These are phyloP conservation scores for Ommatoiulus sabulosus DNA, from an alignment of 2,888 invertebrate genomes.

Conservation along the genomic window DNA sequence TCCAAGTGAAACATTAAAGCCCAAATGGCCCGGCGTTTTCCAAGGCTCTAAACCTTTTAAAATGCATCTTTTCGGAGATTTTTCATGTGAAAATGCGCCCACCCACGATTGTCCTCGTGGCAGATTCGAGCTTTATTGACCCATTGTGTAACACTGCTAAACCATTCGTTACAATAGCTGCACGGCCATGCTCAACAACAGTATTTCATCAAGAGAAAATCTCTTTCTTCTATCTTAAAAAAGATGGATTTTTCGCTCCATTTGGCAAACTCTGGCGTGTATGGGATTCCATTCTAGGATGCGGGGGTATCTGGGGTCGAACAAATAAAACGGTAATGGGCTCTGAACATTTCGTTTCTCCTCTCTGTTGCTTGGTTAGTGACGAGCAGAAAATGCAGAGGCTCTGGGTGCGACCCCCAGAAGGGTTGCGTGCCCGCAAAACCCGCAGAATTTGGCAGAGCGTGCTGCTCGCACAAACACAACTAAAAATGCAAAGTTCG, in stretches of 20 bases:
- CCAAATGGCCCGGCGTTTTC: not conserved
- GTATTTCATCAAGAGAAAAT: not conserved
- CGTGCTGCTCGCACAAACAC: not conserved
- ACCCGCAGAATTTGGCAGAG: not conserved
- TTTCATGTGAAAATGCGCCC: not conserved
- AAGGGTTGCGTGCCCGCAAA: not conserved
- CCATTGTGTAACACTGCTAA: not conserved
- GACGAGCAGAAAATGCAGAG: not conserved
- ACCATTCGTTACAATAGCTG: not conserved
- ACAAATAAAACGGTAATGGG: constrained; percentile 5
- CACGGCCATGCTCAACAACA: not conserved
- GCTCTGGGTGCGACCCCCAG: not conserved
- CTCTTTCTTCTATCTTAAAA: not conserved
- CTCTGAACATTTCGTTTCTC: not conserved
- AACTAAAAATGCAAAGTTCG: not conserved
- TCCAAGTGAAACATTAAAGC: not conserved
- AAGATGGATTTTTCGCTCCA: constrained; percentile 10
- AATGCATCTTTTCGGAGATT: not conserved
- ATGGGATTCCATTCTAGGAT: not conserved
- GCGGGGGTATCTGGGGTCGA: not conserved
- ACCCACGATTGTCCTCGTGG: not conserved
- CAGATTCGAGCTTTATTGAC: not conserved
- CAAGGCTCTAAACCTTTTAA: constrained; percentile 5
- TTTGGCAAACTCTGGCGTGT: not conserved
- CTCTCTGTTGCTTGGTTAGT: not conserved